These are phyloP conservation scores for Nineta flava DNA, from an alignment of 2,888 invertebrate species.

Conservation along the genomic window DNA sequence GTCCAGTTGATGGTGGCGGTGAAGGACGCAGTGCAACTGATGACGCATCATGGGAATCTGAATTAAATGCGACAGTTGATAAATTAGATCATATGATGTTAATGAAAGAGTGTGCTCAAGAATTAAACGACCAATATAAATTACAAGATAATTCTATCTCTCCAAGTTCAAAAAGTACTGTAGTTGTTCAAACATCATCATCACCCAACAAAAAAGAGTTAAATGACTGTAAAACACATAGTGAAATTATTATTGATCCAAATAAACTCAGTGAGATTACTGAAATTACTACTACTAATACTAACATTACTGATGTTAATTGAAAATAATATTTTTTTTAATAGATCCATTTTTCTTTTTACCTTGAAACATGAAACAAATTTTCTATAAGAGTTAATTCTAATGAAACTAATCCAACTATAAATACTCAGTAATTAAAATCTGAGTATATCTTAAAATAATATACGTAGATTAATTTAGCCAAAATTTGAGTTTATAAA, in stretches of 20 bases:
- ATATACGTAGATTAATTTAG: too few relatives aligned
- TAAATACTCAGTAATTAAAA: too few relatives aligned
- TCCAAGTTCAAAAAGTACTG: neutral
- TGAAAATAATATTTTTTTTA: too few relatives aligned
- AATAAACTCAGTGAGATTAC: neutral
- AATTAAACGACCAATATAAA: conserved; percentile 25
- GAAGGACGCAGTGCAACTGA: conserved; percentile 38
- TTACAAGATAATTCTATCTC: neutral
- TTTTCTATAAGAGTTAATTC: too few relatives aligned
- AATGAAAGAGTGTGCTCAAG: conserved; percentile 45
- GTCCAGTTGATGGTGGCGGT: conserved; percentile 54
- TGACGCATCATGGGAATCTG: conserved; percentile 55
- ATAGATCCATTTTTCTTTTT: too few relatives aligned
- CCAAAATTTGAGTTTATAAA: too few relatives aligned
- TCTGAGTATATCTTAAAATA: too few relatives aligned
- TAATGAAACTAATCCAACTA: too few relatives aligned
- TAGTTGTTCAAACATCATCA: neutral
- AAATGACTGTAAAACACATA: neutral
- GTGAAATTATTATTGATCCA: neutral
- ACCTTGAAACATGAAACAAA: too few relatives aligned
- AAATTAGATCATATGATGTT: conserved; percentile 56
- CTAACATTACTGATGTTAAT: too few relatives aligned
- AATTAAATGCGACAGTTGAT: conserved; percentile 60
- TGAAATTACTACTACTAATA: too few relatives aligned
- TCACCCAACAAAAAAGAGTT: neutral